These are phyloP conservation scores for Trilocha varians DNA, from an alignment of 2,888 invertebrate genomes.

Conservation along the genomic window DNA sequence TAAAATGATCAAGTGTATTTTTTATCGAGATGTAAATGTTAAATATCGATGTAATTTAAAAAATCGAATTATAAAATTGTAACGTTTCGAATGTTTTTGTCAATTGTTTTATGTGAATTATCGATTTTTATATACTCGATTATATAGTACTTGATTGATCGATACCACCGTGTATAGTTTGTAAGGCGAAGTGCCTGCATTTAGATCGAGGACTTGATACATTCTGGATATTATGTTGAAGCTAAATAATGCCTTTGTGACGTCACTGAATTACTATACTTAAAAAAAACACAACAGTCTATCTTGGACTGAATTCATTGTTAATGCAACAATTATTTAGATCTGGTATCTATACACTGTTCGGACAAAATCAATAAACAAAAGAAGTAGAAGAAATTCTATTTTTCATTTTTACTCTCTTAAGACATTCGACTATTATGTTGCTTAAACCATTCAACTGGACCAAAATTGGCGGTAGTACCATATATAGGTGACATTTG, in stretches of 20 bases:
- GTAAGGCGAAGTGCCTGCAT: neutral
- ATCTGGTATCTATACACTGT: too few species aligned
- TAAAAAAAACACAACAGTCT: too few species aligned
- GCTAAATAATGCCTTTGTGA: neutral
- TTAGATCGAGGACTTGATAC: neutral
- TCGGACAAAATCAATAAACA: too few species aligned
- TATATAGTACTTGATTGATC: neutral
- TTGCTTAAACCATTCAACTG: too few species aligned
- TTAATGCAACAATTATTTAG: too few species aligned
- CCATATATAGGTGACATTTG: too few species aligned
- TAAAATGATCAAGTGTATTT: neutral
- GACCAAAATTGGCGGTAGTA: too few species aligned
- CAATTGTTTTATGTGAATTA: neutral
- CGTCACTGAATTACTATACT: too few species aligned
- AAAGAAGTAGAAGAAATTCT: too few species aligned
- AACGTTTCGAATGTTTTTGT: neutral
- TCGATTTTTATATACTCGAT: neutral
- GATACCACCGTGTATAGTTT: neutral
- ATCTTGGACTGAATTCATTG: too few species aligned
- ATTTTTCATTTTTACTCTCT: too few species aligned
- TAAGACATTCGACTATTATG: too few species aligned
- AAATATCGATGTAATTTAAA: slow-evolving; percentile 3
- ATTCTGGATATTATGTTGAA: slow-evolving; percentile 9
- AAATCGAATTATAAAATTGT: slow-evolving; percentile 1
- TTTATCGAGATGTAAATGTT: slow-evolving; percentile 1